Evolutionary conservation across 2,113 vertebrate species (phyloP), one percentile per base, ranked within the genome.

Genomic region (Ahaetulla prasina): DNA sequence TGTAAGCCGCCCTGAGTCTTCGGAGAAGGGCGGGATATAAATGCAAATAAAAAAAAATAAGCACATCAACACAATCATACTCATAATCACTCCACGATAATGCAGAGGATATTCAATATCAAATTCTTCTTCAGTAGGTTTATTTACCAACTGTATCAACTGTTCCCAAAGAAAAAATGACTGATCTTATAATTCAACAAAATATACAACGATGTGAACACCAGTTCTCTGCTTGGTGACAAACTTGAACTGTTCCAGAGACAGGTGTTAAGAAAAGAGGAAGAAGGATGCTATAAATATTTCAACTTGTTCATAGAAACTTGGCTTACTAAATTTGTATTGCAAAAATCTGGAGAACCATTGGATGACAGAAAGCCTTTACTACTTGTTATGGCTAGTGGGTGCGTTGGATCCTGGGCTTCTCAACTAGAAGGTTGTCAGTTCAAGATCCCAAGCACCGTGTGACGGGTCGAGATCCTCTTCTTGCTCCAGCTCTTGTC

Each of bases 281-380:
- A 23, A 50, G 84, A 4, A 54, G 4, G 18, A 0, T 89, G 8
- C 88, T 95, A 57, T 49, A 0, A 94, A 93, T 93, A 92, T 92
- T 95, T 95, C 85, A 43, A 1, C 87, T 89, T 93, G 30, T 0
- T 55, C 43, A 8, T 88, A 85, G 10, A 89, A 93, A 74, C 20
- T 90, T 14, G 87, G 6, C 4, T 74, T 35, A 74, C 5, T 74
- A 74, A 18, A 8, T 74, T 35, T 74, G 68, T 74, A 74, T 74
- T 74, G 68, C 68, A 74, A 39, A 74, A 74, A 74, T 39, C 68
- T 39, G n/a, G 68, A 35, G 2, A 39, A 74, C 68, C 6, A 74
- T 8, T 74, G 6, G n/a, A 35, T 74, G 63, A 35, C 14, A 74
- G n/a, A 14, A 74, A 74, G 68, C n/a, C 68, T 74, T 74, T 20